Base-by-base conservation (phyloP, 2,888 invertebrate genomes). In the Spodoptera littoralis region DNA sequence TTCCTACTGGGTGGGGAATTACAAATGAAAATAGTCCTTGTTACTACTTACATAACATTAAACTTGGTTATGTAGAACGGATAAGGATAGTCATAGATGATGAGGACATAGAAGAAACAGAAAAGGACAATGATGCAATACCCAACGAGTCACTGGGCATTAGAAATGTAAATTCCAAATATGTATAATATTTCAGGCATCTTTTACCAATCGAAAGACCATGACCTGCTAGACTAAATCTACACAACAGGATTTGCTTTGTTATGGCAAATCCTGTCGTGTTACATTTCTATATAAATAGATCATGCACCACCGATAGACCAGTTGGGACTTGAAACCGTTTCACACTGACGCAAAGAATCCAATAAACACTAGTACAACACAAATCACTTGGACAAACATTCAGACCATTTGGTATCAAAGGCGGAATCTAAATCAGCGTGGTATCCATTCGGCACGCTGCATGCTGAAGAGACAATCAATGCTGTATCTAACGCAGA, bases 361-460 rank as follows among this genome's bases (percentile, higher is more conserved):
- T 70, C 65, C 56, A 60, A 60, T 51, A 57, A 55, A 65, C 18
- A 5, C 45, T 48, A 54, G 48, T 48, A 57, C 60, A 75, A 44
- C 75, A 75, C 75, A 75, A 72, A 72, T 75, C 75, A 72, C 57
- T 70, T 51, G 65, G 56, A 75, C 65, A 75, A 70, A 70, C 60
- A 70, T 75, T 30, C 44, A 65, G 50, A 59, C 13, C 22, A 53
- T 60, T 70, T 70, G 54, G 59, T 60, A 70, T 72, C 71, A 70
- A 75, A 70, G 71, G 55, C 56, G 76, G 70, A 57, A 70, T 72
- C 54, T 72, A 65, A 75, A 75, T 64, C 70, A 75, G 71, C 59
- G 59, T 70, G 47, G 36, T 45, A 50, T 49, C 56, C 65, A 74
- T 54, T 59, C 41, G n/a, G 59, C 64, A 74, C 36, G 64, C 45